Conservation (phyloP, 2,113 vertebrate genomes). For the Oryzias woworae region DNA sequence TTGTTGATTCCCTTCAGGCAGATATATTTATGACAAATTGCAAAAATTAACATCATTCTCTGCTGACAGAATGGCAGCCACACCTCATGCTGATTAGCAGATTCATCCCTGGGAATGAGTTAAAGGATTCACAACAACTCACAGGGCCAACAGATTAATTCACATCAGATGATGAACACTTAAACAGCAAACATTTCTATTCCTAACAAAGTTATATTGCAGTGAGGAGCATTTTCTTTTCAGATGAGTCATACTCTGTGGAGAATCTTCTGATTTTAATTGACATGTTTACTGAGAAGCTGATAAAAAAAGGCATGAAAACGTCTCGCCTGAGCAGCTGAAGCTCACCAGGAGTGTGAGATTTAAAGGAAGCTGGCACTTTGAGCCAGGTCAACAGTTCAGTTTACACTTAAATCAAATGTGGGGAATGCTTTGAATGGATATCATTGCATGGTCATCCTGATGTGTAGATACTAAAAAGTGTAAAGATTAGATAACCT, state of each 20-base stretch:
- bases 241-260: constrained; percentile 14
- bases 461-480: too few relatives aligned
- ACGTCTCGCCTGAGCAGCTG: constrained; percentile 9
- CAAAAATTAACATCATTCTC: constrained; percentile 63
- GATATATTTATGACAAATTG: constrained; percentile 43
- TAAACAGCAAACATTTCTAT: constrained; percentile 8
- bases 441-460: too few relatives aligned
- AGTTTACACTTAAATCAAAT: too few relatives aligned
- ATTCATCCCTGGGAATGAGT: constrained; percentile 59
- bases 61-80: constrained; percentile 56
- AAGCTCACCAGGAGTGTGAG: constrained; percentile 13
- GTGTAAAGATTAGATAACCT: too few relatives aligned
- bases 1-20: background rate
- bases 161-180: constrained; percentile 40
- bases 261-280: constrained; percentile 44
- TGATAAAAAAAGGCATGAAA: constrained; percentile 17
- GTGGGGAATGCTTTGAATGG: too few relatives aligned
- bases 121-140: constrained; percentile 39
- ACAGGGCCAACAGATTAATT: constrained; percentile 39
- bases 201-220: constrained; percentile 10
- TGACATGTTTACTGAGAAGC: constrained; percentile 39
- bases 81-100: constrained; percentile 61
- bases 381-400: constrained; percentile 18
- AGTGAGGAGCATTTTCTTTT: constrained; percentile 31
- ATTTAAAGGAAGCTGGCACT: constrained; percentile 21